Evolutionary conservation across 2,888 invertebrate species (phyloP), one percentile per base, ranked within the genome.

Genomic region (Aplocera efformata): DNA sequence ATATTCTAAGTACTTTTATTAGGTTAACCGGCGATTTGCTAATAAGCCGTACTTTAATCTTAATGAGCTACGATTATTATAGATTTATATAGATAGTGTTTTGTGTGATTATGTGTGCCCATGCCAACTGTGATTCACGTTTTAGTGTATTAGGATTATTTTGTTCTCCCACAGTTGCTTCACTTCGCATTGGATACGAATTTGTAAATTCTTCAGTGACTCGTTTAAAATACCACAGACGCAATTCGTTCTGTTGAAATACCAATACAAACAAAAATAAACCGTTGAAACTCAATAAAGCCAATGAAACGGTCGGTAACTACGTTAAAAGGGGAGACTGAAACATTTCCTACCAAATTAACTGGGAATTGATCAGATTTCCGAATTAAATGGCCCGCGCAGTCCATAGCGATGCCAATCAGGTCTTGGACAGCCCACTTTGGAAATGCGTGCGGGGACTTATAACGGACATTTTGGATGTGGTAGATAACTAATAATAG

Each of bases 351-450:
- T 67, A 60, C 61, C 60, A 70, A 81, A 81, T 85, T 81, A 81
- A 77, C 78, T 62, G 72, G 60, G 72, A 68, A 78, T 77, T 80
- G 78, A 84, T 84, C 80, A 75, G 81, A 84, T 84, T 83, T 85
- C 83, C 85, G 77, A 61, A 64, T 67, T 66, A 72, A 79, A 70
- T 70, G 74, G 71, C 62, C 67, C 74, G 70, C 62, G 69, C 72
- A 69, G 71, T 79, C 79, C 78, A 73, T 84, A 77, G 84, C 78
- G 79, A 81, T 79, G 82, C 81, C 84, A 85, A 85, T 85, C 80
- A 84, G 68, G 41, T 37, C 40, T 44, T 42, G 62, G 53, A 44
- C 44, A 21, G 50, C 43, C 50, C 53, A 45, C 45, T 41, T 33
- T 32, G 34, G 32, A 40, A 26, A 27, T 42, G 13, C 11, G 33